These are phyloP conservation scores for Anastrepha ludens DNA, from an alignment of 1,140 invertebrate species.

Conservation along the genomic window DNA sequence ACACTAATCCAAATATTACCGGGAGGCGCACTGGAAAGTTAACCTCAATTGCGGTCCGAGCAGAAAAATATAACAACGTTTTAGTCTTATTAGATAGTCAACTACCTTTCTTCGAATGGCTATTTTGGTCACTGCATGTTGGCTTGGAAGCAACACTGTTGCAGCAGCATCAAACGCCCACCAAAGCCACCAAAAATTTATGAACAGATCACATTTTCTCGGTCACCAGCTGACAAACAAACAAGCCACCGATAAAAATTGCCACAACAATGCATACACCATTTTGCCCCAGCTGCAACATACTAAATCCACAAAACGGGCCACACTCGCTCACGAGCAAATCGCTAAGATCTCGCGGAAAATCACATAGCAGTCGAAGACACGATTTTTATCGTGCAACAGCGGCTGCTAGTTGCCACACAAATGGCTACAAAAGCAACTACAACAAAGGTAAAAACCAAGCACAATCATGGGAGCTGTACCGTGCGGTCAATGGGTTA, in stretches of 20 bases:
- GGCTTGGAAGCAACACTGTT: not conserved
- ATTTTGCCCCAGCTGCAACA: slow-evolving; percentile 3
- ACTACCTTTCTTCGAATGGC: slow-evolving; percentile 6
- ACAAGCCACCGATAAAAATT: slow-evolving; percentile 26
- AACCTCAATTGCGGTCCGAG: not conserved
- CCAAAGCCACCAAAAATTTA: not conserved
- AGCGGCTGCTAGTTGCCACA: slow-evolving; percentile 12
- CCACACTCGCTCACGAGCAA: slow-evolving; percentile 14
- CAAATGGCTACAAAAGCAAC: slow-evolving; percentile 8
- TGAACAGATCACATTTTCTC: slow-evolving; percentile 18
- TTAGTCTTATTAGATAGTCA: slow-evolving; percentile 14
- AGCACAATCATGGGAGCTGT: not conserved
- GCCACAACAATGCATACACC: not conserved
- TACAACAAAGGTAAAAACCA: not conserved
- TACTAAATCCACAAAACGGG: slow-evolving; percentile 26
- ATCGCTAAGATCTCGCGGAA: slow-evolving; percentile 24
- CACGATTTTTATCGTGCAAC: slow-evolving; percentile 47
- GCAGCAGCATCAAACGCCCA: slow-evolving; percentile 37
- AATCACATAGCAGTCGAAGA: slow-evolving; percentile 36
- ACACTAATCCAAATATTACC: not conserved
- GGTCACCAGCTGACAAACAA: not conserved
- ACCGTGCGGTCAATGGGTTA: slow-evolving; percentile 39
- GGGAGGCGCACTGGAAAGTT: not conserved
- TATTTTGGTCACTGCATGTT: slow-evolving; percentile 36
- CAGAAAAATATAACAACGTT: not conserved